Base-by-base conservation (phyloP, 2,888 invertebrate species). In the Conchocele bisecta region DNA sequence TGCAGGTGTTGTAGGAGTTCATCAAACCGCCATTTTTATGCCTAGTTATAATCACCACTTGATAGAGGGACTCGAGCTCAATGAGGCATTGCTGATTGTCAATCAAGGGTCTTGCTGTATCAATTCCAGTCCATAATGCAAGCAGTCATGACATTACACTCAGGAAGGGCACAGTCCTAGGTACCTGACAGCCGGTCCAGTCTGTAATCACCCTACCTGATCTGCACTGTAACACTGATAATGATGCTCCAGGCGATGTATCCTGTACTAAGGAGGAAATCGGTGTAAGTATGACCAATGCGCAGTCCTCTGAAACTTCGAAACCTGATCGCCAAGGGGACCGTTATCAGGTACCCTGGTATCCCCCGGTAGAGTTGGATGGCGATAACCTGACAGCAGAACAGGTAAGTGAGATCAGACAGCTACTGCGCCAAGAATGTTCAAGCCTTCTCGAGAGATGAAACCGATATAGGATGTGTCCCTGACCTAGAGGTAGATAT, bases 391-490 rank as follows among this genome's bases (percentile, higher is more conserved):
- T 77, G 7, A 33, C 57, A 1, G 51, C 24, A 28, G 60, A 67
- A 13, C 61, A 79, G 54, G 35, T 61, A 29, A 35, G 29, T 15
- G 15, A 56, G 26, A 46, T 72, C 4, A 57, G 42, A 13, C 15
- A 69, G 35, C 37, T 77, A 44, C 53, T 79, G 11, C 24, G 48
- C 9, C 68, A 77, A 56, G 66, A 80, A 29, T 54, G 54, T 35
- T 39, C 28, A 9, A n/a, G 60, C 72, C 6, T 79, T 82, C 57
- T 56, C 78, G n/a, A 57, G 31, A n/a, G 59, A 60, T 39, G 74
- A 64, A 17, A 35, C 63, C 60, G 82, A 81, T 33, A 44, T 79
- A n/a, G 75, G 79, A 3, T 60, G 39, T 41, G 70, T 53, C 1
- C 37, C 35, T 2, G 72, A 57, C 4, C 42, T 82, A 13, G 35